These are phyloP conservation scores for Maconellicoccus hirsutus DNA, from an alignment of 1,140 invertebrate genomes.

Conservation along the genomic window DNA sequence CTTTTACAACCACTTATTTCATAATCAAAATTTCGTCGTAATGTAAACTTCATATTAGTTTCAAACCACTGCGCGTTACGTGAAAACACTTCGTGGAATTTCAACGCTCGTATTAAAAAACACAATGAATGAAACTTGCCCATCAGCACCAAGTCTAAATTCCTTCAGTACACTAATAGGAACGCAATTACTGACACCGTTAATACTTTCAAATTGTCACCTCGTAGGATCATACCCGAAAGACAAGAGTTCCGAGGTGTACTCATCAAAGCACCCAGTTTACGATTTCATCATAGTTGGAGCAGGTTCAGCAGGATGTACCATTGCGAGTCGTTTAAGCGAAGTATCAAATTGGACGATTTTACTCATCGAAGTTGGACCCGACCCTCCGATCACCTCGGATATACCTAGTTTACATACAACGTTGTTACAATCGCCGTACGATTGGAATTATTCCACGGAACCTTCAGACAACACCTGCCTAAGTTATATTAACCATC, in stretches of 20 bases:
- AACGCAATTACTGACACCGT: not conserved
- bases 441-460: constrained; percentile 25
- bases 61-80: no score
- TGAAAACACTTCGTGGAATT: no score
- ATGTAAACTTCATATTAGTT: no score
- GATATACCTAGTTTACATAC: constrained; percentile 24
- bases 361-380: constrained; percentile 47
- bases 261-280: not conserved
- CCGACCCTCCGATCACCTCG: constrained; percentile 42
- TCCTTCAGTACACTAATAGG: no score
- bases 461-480: constrained; percentile 14
- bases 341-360: constrained; percentile 37
- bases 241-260: not conserved
- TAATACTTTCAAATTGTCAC: not conserved
- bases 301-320: constrained; percentile 43
- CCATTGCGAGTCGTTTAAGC: constrained; percentile 43
- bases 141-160: no score
- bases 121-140: no score
- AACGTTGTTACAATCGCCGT: not conserved
- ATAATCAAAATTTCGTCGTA: no score
- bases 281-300: constrained; percentile 36
- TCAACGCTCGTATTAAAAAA: no score
- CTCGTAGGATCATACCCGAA: not conserved
- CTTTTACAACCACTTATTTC: no score
- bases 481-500: constrained; percentile 25